Evolutionary conservation across 2,797 vertebrate species (phyloP).

Genomic region (Notolepis coatsorum): DNA sequence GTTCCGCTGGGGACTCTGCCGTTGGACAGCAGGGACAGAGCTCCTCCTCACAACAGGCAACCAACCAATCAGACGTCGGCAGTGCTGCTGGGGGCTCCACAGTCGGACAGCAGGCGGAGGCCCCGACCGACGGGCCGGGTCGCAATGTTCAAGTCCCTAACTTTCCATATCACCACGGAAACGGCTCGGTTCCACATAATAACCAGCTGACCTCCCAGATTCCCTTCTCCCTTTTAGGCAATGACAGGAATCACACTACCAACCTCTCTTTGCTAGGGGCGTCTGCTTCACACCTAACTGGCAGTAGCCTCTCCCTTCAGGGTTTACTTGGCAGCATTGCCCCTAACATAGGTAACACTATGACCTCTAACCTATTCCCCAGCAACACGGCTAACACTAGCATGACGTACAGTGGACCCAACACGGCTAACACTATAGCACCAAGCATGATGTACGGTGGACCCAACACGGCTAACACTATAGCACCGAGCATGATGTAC

Average conservation of each 20-base stretch:
- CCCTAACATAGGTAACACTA: not conserved
- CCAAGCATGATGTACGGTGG: slow-evolving; percentile 11
- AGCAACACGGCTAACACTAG: slow-evolving; percentile 8
- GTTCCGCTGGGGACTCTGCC: not conserved
- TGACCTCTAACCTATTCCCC: slow-evolving; percentile 23
- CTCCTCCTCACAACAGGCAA: not conserved
- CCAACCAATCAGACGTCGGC: not conserved
- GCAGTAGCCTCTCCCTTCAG: slow-evolving; percentile 45
- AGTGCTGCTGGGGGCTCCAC: not conserved
- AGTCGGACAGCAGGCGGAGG: slow-evolving; percentile 4
- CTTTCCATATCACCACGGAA: slow-evolving; percentile 28
- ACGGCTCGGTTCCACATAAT: slow-evolving; percentile 19
- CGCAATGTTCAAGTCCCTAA: slow-evolving; percentile 2
- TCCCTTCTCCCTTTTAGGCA: slow-evolving; percentile 24
- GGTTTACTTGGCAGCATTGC: slow-evolving; percentile 16
- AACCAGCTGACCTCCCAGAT: slow-evolving; percentile 27
- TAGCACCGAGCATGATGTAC: too few relatives aligned
- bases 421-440: slow-evolving; percentile 1
- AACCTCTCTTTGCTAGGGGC: slow-evolving; percentile 37
- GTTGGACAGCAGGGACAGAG: not conserved
- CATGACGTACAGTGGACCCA: slow-evolving; percentile 22
- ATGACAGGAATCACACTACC: slow-evolving; percentile 28
- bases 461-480: too few relatives aligned
- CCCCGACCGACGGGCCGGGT: not conserved
- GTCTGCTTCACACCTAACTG: slow-evolving; percentile 31